Evolutionary conservation across 2,888 invertebrate genomes (phyloP), one percentile per base, ranked within the genome.

Genomic region (Pyralis farinalis): DNA sequence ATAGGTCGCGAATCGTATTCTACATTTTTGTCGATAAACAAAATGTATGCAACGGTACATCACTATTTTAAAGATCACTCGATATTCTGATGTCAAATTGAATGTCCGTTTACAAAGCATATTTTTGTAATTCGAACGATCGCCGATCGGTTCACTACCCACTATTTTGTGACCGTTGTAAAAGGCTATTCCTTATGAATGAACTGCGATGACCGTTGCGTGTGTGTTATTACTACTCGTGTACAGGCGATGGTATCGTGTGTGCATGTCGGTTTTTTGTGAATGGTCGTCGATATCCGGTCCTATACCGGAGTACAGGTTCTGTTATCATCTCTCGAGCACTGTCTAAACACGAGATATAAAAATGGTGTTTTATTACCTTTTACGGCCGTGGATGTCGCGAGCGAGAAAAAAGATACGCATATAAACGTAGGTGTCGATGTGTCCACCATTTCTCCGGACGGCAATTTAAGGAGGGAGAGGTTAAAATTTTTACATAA

Each of bases 271-370:
- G 49, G 59, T 79, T 87, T 86, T 87, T 88, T 86, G 85, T 88
- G 88, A 88, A 88, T 88, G 88, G 77, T 70, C 82, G 64, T 63
- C 72, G 79, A 82, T 84, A 86, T 88, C 88, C 88, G 88, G 88
- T 84, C 84, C 71, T 74, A 59, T 59, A 71, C 67, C 62, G 71
- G 66, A 53, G 65, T 79, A 78, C 87, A 82, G 82, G 86, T 87
- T 87, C 81, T 66, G 83, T 88, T 88, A 88, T 88, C 87, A 84
- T 71, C 78, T 82, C 79, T 77, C 82, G 72, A 65, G 70, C 77
- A 73, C 83, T 79, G 87, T 86, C 87, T 86, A 86, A 87, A 87
- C 80, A 85, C 60, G 67, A 76, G 74, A 83, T 83, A 85, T 87
- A 87, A 86, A 87, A 85, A 83, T 84, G 75, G 80, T 78, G 84